phyloP scores from a whole-genome alignment of 2,888 invertebrate genomes.

The Resseliella maxima region DNA sequence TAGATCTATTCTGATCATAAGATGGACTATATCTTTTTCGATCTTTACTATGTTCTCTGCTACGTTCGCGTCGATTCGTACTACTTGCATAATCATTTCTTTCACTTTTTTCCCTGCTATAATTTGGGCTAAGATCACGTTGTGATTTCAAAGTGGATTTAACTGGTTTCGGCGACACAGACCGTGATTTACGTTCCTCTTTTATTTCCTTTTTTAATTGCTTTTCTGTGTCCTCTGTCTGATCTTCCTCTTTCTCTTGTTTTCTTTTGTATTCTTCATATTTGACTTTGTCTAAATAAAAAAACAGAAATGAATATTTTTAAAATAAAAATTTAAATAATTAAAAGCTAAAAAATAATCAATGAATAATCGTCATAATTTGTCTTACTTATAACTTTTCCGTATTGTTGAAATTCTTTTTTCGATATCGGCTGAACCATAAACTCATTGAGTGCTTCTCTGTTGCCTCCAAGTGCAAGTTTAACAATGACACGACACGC shows the following conservation, averaged over 20 bases:
- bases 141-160: neutral
- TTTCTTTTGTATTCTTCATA: slow-evolving; percentile 77
- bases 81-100: neutral
- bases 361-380: neutral
- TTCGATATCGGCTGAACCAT: slow-evolving; percentile 81
- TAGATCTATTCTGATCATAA: neutral
- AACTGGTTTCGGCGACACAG: neutral
- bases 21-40: neutral
- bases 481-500: slow-evolving; percentile 82
- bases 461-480: slow-evolving; percentile 75
- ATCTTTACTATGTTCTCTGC: neutral
- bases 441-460: slow-evolving; percentile 80
- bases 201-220: neutral
- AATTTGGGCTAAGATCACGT: neutral
- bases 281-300: slow-evolving; percentile 71
- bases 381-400: slow-evolving; percentile 88
- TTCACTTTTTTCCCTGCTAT: neutral
- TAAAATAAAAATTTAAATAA: slow-evolving; percentile 65
- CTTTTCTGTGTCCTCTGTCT: slow-evolving; percentile 58
- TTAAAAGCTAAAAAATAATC: neutral
- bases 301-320: neutral
- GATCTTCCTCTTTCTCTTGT: slow-evolving; percentile 56
- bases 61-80: neutral
- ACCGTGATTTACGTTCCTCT: neutral
- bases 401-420: slow-evolving; percentile 82